Evolutionary conservation across 2,797 vertebrate genomes (phyloP).

Genomic region (Sebastiscus albofasciatus): DNA sequence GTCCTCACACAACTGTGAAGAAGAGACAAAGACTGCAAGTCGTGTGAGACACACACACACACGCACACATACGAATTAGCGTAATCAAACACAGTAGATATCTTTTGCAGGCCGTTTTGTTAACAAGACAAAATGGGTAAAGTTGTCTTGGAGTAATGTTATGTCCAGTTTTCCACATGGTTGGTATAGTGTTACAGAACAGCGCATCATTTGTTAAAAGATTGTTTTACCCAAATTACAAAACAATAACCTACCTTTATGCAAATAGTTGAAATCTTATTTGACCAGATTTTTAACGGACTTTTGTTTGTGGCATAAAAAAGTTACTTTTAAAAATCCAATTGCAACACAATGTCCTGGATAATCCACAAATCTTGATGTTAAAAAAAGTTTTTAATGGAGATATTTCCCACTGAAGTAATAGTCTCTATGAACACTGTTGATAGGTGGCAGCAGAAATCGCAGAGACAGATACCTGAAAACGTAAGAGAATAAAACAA

Average conservation of each 20-base stretch:
- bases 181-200: background rate
- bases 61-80: conserved; percentile 46
- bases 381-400: background rate
- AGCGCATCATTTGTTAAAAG: background rate
- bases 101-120: conserved; percentile 50
- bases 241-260: background rate
- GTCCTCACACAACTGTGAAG: conserved; percentile 92
- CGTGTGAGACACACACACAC: conserved; percentile 50
- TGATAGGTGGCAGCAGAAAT: background rate
- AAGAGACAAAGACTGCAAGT: conserved; percentile 56
- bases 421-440: background rate
- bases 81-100: conserved; percentile 61
- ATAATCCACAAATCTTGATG: background rate
- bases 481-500: background rate
- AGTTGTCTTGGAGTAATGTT: background rate
- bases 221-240: background rate
- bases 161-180: background rate
- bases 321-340: background rate
- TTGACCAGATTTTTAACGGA: background rate
- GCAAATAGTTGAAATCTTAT: background rate
- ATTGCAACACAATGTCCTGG: background rate
- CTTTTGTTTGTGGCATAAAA: background rate
- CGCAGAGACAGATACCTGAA: background rate
- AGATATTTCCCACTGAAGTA: background rate
- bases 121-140: conserved; percentile 12